Base-by-base conservation (phyloP, 2,113 vertebrate genomes). In the Crotophaga sulcirostris region DNA sequence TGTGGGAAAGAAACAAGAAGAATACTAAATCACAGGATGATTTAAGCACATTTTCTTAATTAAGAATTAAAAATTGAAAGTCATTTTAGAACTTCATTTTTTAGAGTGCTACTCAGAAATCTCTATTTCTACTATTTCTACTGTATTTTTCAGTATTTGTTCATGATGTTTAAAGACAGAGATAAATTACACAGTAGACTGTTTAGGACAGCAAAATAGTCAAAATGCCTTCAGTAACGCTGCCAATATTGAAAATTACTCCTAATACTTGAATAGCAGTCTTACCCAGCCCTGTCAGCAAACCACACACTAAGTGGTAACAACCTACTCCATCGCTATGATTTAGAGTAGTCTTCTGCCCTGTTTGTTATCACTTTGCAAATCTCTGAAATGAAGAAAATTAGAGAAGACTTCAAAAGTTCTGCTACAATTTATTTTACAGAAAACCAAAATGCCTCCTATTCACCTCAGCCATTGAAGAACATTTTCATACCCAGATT, bases 31-130 rank as follows among this genome's bases (percentile, higher is more conserved):
- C 34, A 82, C 4, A 16, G 16, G 20, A 47, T 52, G 5, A 77
- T 84, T 77, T 54, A 45, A 91, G 38, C 15, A 42, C 75, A 89
- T 90, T 84, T 92, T 81, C 72, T 67, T 92, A 80, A 88, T 62
- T 86, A 84, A 52, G 23, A 85, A 90, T 62, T 69, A 51, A 42
- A 94, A 81, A 70, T 6, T 7, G 64, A 33, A 92, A 78, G 20
- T 58, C 33, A 51, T 70, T 88, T 84, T 38, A 89, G 20, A 85
- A 73, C 12, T 84, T 90, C 15, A 77, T 86, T 88, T 85, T 73
- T 84, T 58, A 83, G 36, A 94, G 64, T 80, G 55, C 73, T 84
- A 70, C 44, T 93, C 18, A 92, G 55, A 83, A 62, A 60, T 8
- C 8, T 67, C n/a, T n/a, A n/a, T n/a, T n/a, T 40, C 51, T 3